Evolutionary conservation across 2,113 vertebrate species (phyloP), one percentile per base, ranked within the genome.

Genomic region (Pogona vitticeps): DNA sequence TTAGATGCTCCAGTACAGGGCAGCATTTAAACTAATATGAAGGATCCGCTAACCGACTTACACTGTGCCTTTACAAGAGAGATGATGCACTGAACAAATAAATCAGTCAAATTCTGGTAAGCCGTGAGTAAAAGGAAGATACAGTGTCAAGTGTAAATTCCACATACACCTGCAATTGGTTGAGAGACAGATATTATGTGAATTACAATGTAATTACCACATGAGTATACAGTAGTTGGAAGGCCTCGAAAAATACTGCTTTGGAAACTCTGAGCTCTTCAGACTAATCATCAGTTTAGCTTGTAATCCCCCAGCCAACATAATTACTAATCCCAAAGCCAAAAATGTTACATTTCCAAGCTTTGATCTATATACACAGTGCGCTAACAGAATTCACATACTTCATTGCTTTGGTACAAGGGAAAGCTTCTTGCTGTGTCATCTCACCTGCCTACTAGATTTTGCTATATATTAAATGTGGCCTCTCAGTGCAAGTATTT

Each of bases 121-220:
- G 17, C 70, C 56, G 33, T 6, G 36, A 23, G 23, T 79, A 38
- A 58, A 78, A 77, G 20, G 33, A 56, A 40, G 42, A 40, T n/a
- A 9, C 31, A 40, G 42, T 33, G 3, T 71, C 1, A 26, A 17
- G 4, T 40, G 20, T 42, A 33, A 18, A 1, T 0, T 56, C 73
- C 83, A 83, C 65, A 67, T 10, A 78, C 8, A 70, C 9, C 20
- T 63, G 36, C 36, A 63, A 46, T 12, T n/a, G 5, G 6, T 42
- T 42, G 21, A 31, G 71, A 40, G 67, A 80, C 46, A 36, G 38
- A 73, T 73, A 28, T n/a, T 36, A 12, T 17, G 23, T 80, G 26
- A 61, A 18, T 71, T n/a, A 26, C 26, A 71, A 10, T 38, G 6
- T 20, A 42, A 31, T 12, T 63, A 67, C 23, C 26, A 28, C 65